A percentile compares a stretch with the other conserved stretches of the same genome.
Conservation (phyloP, 2,797 vertebrate species). For the Microctenopoma steveboyesi region DNA sequence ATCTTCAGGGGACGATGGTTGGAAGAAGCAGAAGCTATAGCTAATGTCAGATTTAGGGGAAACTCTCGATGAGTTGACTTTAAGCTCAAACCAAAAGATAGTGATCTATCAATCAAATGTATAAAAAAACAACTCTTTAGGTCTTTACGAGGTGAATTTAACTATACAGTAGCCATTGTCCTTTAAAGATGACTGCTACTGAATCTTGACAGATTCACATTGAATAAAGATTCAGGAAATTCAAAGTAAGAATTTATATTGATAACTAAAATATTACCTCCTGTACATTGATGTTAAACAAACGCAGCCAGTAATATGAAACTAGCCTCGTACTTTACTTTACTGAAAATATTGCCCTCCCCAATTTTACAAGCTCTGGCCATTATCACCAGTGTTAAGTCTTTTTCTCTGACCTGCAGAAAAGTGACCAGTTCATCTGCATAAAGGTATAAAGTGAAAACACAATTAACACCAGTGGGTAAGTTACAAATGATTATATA, state of each 20-base stretch:
- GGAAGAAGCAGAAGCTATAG: constrained; percentile 20
- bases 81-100: background rate
- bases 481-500: background rate
- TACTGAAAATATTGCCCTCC: background rate
- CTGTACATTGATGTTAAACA: background rate
- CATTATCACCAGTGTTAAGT: background rate
- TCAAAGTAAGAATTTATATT: too few species aligned
- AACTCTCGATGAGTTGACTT: background rate
- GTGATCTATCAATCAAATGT: background rate
- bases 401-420: background rate
- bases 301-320: background rate
- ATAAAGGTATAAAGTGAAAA: background rate
- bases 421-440: background rate
- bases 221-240: too few species aligned
- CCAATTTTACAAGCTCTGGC: background rate
- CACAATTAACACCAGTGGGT: background rate
- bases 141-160: too few species aligned
- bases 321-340: background rate
- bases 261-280: background rate
- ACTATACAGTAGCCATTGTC: too few species aligned
- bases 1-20: background rate
- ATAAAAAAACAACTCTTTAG: background rate
- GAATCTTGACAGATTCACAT: too few species aligned
- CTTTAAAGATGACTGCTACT: too few species aligned
- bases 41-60: background rate